A percentile compares a stretch with the other conserved stretches of the same genome.
Evolutionary conservation across 1,140 invertebrate genomes (phyloP).

Genomic region (Cydia amplana): DNA sequence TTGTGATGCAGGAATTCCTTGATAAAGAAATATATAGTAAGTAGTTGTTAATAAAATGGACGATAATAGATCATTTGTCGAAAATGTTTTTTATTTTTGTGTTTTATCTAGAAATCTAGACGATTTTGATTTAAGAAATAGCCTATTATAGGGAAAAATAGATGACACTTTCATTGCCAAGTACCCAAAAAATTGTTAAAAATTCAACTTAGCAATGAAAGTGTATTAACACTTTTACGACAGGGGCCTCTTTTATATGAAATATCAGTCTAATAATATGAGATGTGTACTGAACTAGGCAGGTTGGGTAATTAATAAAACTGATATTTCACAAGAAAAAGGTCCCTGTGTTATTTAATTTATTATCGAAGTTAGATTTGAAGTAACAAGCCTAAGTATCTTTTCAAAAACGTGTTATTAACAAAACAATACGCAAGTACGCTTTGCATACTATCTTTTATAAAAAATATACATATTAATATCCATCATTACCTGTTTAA

Average conservation of each 20-base stretch:
- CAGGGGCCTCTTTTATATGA: background rate
- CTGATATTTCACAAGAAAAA: background rate
- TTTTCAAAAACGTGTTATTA: constrained; percentile 19
- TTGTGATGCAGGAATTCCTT: background rate
- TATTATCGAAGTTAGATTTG: constrained; percentile 12
- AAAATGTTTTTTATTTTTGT: background rate
- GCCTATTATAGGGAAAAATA: background rate
- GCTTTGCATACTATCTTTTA: constrained; percentile 24
- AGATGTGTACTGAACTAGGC: background rate
- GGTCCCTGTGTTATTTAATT: background rate
- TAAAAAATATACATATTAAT: constrained; percentile 32
- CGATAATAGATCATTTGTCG: background rate
- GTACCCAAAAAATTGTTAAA: background rate
- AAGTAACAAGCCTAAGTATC: constrained; percentile 31
- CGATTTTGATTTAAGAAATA: background rate
- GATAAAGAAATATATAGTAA: background rate
- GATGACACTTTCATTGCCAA: background rate
- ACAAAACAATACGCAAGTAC: constrained; percentile 25
- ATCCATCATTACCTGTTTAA: constrained; percentile 24
- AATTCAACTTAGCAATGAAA: background rate
- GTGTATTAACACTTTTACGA: background rate
- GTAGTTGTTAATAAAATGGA: background rate
- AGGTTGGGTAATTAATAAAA: background rate
- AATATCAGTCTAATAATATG: background rate
- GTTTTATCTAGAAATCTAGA: background rate